These are phyloP conservation scores for Tubulanus polymorphus DNA, from an alignment of 2,888 invertebrate species.

Conservation along the genomic window DNA sequence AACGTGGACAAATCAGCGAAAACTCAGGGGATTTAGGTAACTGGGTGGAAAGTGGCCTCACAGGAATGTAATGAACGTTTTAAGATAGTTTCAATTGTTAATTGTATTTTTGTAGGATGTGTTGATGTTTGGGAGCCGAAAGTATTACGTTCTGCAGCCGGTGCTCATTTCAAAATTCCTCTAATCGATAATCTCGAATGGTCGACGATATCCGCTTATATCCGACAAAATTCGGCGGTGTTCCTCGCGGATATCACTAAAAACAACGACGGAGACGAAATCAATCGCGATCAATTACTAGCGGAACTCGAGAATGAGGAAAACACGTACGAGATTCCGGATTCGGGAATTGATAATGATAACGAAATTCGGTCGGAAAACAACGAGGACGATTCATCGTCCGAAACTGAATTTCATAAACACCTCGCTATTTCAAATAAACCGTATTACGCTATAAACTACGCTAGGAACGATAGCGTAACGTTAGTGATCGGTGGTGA, in stretches of 20 bases:
- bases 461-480: conserved; percentile 44
- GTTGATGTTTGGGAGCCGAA: conserved; percentile 87
- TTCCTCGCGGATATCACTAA: conserved; percentile 24
- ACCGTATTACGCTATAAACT: conserved; percentile 24
- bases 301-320: conserved; percentile 19
- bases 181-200: conserved; percentile 66
- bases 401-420: conserved; percentile 14
- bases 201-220: conserved; percentile 59
- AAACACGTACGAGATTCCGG: background rate
- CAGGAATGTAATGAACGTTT: background rate
- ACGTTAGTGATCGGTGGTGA: conserved; percentile 83
- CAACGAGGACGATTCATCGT: background rate
- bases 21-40: background rate
- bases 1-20: too few relatives aligned
- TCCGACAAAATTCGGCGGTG: conserved; percentile 55
- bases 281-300: conserved; percentile 6
- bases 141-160: conserved; percentile 77
- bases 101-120: conserved; percentile 65
- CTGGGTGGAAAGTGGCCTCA: background rate
- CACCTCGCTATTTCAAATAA: conserved; percentile 23
- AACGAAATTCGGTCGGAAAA: too few relatives aligned
- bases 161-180: conserved; percentile 78
- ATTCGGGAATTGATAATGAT: background rate
- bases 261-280: conserved; percentile 12
- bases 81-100: too few relatives aligned